Base-by-base conservation (phyloP, 2,113 vertebrate genomes). In the Pteruthius melanotis region DNA sequence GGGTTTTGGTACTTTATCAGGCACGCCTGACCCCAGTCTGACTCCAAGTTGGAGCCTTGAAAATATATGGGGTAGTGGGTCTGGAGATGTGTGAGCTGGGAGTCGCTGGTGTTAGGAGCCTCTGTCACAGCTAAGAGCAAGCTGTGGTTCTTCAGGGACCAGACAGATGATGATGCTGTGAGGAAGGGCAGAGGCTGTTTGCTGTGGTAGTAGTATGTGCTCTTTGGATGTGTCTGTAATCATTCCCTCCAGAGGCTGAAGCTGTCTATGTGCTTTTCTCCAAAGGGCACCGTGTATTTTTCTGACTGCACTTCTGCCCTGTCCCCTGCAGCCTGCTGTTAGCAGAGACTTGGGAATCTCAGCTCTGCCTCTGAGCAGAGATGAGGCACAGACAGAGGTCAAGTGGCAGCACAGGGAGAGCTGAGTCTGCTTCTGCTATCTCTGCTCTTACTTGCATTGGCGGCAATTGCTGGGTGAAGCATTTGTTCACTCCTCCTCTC, bases 101-200 rank as follows among this genome's bases (percentile, higher is more conserved):
- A 60, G 63, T 65, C 88, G 71, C 24, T 91, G 83, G 40, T 87
- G 65, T 87, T 79, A 49, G 81, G 50, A 95, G 74, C 70, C 87
- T 89, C 91, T 95, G 89, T 83, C 10, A 2, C 87, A 90, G 89
- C 81, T 45, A 85, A 82, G 69, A 82, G 4, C 0, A 57, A 69
- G 50, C 80, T 66, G 47, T 87, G 86, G 83, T 89, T 92, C 95
- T 90, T 85, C 53, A 76, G 93, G 84, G 89, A 71, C 94, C 1
- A 4, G 40, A 49, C 74, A 66, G 71, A 89, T 2, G 4, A 84
- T 79, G 80, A 68, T 92, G 94, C 95, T 96, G 93, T 93, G 83
- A 84, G 49, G 56, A 84, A 94, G 78, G 66, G 57, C 89, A 89
- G 93, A 96, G 91, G 84, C 78, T 93, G 53, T 83, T 91, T 76